A percentile compares a stretch with the other conserved stretches of the same genome.
Conservation (phyloP, 1,140 invertebrate species). For the Heliconius eleuchia region DNA sequence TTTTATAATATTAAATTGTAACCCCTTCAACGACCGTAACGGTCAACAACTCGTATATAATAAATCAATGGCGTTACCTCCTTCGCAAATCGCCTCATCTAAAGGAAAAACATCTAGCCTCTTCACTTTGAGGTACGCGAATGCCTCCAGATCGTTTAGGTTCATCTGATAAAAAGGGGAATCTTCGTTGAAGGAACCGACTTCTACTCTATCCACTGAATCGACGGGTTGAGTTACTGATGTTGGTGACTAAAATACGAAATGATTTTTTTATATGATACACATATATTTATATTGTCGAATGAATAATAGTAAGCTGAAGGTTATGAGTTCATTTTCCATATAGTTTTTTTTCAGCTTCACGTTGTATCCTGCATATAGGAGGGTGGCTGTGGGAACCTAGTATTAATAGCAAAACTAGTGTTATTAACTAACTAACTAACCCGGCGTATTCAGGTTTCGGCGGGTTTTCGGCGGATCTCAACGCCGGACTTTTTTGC, state of each 20-base stretch:
- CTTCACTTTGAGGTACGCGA: constrained; percentile 57
- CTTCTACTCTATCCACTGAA: constrained; percentile 59
- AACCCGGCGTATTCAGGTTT: too few relatives aligned
- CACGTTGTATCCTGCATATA: too few relatives aligned
- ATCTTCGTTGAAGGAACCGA: constrained; percentile 67
- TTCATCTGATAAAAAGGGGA: constrained; percentile 75
- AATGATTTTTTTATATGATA: neutral
- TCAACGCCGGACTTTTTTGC: too few relatives aligned
- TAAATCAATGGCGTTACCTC: constrained; percentile 42
- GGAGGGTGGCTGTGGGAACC: too few relatives aligned
- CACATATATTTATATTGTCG: neutral
- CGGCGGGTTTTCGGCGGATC: too few relatives aligned
- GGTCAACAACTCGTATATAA: neutral
- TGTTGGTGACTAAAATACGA: constrained; percentile 51
- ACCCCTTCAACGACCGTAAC: neutral
- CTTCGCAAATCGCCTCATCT: constrained; percentile 48
- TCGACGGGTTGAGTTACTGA: constrained; percentile 55
- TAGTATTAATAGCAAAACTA: too few relatives aligned
- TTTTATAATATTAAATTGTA: neutral
- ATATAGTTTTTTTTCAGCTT: too few relatives aligned
- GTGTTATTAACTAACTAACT: too few relatives aligned
- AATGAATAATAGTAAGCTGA: too few relatives aligned
- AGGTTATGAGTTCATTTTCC: too few relatives aligned
- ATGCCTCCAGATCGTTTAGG: constrained; percentile 65
- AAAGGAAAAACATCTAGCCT: constrained; percentile 62